A percentile compares a stretch with the other conserved stretches of the same genome.
phyloP scores from a whole-genome alignment of 2,888 invertebrate species.

The Dryobotodes eremita region DNA sequence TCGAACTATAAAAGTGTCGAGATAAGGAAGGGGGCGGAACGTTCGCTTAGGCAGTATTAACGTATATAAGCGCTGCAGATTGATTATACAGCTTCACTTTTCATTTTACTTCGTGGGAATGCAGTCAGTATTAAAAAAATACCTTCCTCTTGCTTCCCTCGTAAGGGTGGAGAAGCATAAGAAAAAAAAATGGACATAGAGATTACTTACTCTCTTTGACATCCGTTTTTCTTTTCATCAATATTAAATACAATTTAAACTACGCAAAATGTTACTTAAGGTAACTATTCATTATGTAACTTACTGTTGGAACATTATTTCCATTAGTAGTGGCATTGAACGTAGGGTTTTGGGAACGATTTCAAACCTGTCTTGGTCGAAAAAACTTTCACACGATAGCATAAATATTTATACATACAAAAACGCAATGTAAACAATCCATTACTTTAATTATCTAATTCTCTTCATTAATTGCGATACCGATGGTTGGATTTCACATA shows the following conservation, averaged over 20 bases:
- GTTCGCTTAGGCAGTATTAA: slow-evolving; percentile 13
- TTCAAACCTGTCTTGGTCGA: slow-evolving; percentile 12
- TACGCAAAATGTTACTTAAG: not conserved
- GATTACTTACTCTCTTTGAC: not conserved
- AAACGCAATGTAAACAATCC: slow-evolving; percentile 42
- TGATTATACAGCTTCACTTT: not conserved
- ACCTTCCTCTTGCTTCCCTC: not conserved
- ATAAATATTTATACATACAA: slow-evolving; percentile 45
- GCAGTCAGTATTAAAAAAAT: too few relatives aligned
- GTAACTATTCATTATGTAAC: not conserved
- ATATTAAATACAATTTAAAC: not conserved
- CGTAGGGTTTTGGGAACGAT: slow-evolving; percentile 7
- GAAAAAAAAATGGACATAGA: not conserved
- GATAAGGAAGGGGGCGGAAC: slow-evolving; percentile 1
- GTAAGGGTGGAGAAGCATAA: not conserved
- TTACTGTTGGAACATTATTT: not conserved
- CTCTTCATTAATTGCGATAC: slow-evolving; percentile 18
- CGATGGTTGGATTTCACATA: slow-evolving; percentile 34
- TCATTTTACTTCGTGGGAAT: not conserved
- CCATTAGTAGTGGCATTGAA: not conserved
- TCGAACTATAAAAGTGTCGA: slow-evolving; percentile 25
- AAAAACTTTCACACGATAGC: slow-evolving; percentile 51
- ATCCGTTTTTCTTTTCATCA: not conserved
- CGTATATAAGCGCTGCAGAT: slow-evolving; percentile 16
- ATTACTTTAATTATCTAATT: slow-evolving; percentile 43